These are phyloP conservation scores for Eilema sororculum DNA, from an alignment of 2,888 invertebrate species.

Conservation along the genomic window DNA sequence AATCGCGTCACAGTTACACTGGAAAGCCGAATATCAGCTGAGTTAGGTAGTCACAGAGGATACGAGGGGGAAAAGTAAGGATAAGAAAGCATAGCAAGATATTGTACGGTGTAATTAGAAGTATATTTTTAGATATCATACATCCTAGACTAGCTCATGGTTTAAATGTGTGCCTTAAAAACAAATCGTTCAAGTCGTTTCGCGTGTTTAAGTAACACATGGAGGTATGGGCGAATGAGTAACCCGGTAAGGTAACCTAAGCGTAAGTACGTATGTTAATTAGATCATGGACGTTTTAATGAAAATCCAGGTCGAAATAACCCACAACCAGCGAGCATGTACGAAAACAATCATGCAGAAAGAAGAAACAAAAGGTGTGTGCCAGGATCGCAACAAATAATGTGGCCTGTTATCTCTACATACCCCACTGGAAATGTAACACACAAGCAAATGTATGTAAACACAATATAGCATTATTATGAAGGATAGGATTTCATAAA, in stretches of 20 bases:
- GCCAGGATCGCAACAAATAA: neutral
- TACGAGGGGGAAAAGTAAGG: no score
- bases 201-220: neutral
- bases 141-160: neutral
- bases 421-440: neutral
- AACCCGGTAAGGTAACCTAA: neutral
- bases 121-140: neutral
- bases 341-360: neutral
- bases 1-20: no score
- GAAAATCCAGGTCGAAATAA: neutral
- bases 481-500: neutral
- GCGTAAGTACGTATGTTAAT: neutral
- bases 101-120: neutral
- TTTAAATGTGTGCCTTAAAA: no score
- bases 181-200: neutral
- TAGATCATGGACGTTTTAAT: neutral
- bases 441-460: neutral
- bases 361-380: neutral
- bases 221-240: neutral
- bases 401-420: neutral
- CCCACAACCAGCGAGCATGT: neutral
- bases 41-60: no score
- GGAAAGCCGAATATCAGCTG: no score
- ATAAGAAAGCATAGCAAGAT: no score
- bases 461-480: neutral